A percentile compares a stretch with the other conserved stretches of the same genome.
phyloP scores from a whole-genome alignment of 2,888 invertebrate species.

The Troilus luridus region DNA sequence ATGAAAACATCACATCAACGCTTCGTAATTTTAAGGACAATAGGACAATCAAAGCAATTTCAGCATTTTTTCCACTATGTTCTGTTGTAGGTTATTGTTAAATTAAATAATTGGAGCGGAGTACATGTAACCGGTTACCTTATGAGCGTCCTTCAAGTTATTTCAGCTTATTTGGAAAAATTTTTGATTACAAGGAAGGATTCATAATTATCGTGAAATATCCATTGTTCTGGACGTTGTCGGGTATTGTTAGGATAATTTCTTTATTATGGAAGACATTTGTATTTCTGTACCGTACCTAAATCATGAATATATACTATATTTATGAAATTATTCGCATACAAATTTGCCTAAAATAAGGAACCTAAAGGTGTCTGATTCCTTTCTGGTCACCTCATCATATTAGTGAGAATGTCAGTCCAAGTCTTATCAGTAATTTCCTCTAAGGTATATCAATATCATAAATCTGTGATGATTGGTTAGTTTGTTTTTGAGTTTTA shows the following conservation, averaged over 20 bases:
- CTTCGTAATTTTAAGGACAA: slow-evolving; percentile 16
- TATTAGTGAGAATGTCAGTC: too few species aligned
- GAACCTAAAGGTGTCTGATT: too few species aligned
- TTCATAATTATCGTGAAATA: background rate
- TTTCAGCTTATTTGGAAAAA: background rate
- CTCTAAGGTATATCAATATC: too few species aligned
- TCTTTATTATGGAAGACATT: background rate
- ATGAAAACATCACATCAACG: slow-evolving; percentile 25
- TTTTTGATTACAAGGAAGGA: background rate
- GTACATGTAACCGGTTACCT: background rate
- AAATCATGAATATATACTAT: too few species aligned
- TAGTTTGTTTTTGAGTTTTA: too few species aligned
- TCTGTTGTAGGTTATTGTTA: background rate
- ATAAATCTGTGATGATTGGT: too few species aligned
- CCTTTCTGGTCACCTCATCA: too few species aligned
- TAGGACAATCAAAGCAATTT: slow-evolving; percentile 6
- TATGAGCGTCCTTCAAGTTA: background rate
- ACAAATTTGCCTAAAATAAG: too few species aligned
- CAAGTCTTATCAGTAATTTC: too few species aligned
- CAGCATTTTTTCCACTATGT: background rate
- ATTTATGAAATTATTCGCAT: too few species aligned
- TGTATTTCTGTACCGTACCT: background rate
- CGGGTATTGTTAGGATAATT: background rate
- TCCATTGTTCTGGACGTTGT: background rate
- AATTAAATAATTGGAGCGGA: background rate